phyloP scores from a whole-genome alignment of 23 tunicate genomes.

The Botrylloides violaceus region DNA sequence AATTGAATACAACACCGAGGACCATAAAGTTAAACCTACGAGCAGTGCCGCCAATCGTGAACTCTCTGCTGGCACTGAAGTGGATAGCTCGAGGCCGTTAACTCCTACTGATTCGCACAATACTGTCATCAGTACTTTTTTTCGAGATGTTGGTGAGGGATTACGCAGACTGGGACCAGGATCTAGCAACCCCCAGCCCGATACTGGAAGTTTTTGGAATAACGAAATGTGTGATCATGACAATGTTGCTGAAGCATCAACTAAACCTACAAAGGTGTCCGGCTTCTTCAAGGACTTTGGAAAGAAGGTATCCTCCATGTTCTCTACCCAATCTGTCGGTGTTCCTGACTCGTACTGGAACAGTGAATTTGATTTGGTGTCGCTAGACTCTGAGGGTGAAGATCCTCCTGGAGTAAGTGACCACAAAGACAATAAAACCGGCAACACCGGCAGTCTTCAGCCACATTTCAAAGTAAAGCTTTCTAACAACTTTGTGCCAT shows the following conservation, averaged over 20 bases:
- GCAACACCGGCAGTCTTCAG: background rate
- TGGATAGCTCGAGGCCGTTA: background rate
- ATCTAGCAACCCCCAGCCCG: background rate
- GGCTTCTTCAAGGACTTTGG: constrained; percentile 9
- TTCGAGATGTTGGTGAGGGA: constrained; percentile 60
- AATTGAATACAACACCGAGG: constrained; percentile 29
- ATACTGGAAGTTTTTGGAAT: constrained; percentile 19
- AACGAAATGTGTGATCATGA: constrained; percentile 9
- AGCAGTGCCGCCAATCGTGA: background rate
- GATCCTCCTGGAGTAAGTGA: background rate
- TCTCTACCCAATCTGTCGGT: background rate
- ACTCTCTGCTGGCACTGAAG: background rate
- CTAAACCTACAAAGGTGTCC: background rate
- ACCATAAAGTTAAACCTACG: constrained; percentile 10
- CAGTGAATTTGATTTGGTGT: constrained; percentile 39
- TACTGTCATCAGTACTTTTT: constrained; percentile 31
- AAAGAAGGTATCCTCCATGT: background rate
- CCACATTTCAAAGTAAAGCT: constrained; percentile 45
- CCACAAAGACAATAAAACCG: no score
- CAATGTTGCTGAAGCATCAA: constrained; percentile 2
- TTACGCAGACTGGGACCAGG: constrained; percentile 19
- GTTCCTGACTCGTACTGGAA: constrained; percentile 35
- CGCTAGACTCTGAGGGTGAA: constrained; percentile 5
- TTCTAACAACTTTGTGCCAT: constrained; percentile 38
- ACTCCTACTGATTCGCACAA: constrained; percentile 5